A percentile compares a stretch with the other conserved stretches of the same genome.
phyloP scores from a whole-genome alignment of 2,113 vertebrate species.

The Chascanopsetta lugubris region DNA sequence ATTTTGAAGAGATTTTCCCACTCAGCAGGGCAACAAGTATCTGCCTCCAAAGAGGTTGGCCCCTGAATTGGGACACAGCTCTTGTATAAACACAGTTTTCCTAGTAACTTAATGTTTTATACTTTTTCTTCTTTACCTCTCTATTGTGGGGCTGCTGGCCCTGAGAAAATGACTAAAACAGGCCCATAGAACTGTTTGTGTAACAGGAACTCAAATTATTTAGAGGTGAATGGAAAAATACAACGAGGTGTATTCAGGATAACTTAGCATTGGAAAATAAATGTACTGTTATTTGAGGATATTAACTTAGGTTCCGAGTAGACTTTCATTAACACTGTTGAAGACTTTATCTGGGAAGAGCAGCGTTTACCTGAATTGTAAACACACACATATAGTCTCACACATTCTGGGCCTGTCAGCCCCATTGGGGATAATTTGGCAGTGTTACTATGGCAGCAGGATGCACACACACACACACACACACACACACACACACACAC shows the following conservation, averaged over 20 bases:
- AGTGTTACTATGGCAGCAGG: conserved; percentile 33
- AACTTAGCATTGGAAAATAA: background rate
- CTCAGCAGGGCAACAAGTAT: too few relatives aligned
- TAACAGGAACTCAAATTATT: background rate
- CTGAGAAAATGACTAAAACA: too few relatives aligned
- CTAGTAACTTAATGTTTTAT: too few relatives aligned
- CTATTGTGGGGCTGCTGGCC: too few relatives aligned
- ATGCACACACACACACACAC: conserved; percentile 19
- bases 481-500: conserved; percentile 8
- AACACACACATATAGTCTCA: conserved; percentile 5
- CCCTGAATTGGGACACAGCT: too few relatives aligned
- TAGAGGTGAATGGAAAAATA: background rate
- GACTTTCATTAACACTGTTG: background rate
- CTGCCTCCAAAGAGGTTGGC: too few relatives aligned
- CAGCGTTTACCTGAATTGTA: conserved; percentile 24
- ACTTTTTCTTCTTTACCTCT: too few relatives aligned
- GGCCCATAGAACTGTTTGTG: too few relatives aligned
- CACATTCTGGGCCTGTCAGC: conserved; percentile 10
- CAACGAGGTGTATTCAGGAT: background rate
- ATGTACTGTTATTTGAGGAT: background rate
- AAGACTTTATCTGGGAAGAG: background rate
- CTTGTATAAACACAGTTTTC: too few relatives aligned
- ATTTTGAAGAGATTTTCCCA: too few relatives aligned
- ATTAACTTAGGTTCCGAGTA: background rate
- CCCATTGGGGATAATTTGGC: conserved; percentile 6